Base-by-base conservation (phyloP, 2,113 vertebrate genomes). In the Silurus glanis region DNA sequence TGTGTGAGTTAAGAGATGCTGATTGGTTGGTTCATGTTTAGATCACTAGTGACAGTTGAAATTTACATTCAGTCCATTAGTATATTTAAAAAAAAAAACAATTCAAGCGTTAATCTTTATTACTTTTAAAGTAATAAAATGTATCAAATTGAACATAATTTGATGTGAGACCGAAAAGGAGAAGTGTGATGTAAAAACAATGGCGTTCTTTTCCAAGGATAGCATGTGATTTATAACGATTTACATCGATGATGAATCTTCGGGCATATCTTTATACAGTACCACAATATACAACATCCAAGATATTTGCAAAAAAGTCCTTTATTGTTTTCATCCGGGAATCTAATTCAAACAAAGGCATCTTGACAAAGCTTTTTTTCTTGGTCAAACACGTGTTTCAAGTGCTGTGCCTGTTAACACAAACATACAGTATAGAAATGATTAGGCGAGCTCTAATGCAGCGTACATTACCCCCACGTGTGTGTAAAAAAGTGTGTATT, bases 361-460 rank as follows among this genome's bases (percentile, higher is more conserved):
- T 72, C 51, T 21, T 55, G 3, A 83, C 13, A 67, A 49, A 37
- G 13, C 53, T 55, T 28, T 55, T 1, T 2, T 16, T 28, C 16
- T 19, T 6, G 2, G 55, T 67, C 49, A 67, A 49, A 53, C 49
- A 67, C 5, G n/a, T 85, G 0, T 5, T 45, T 51, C 61, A 45
- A 16, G 47, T 16, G 45, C 47, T 49, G 17, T 78, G 49, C 59
- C 14, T 66, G 8, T 37, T 5, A 5, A 79, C 19, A 55, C 53
- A 5, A 37, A 37, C 16, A 25, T 51, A 78, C n/a, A 82, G 6
- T 51, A 78, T 13, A 82, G 6, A 62, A 12, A 64, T 51, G 59
- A n/a, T 13, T 10, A 81, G 21, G 21, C 66, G 6, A 66, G 56
- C 67, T 45, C n/a, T 67, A 78, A 87, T 87, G 86, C 86, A 83